phyloP scores from a whole-genome alignment of 2,888 invertebrate genomes.

The Troides aeacus region DNA sequence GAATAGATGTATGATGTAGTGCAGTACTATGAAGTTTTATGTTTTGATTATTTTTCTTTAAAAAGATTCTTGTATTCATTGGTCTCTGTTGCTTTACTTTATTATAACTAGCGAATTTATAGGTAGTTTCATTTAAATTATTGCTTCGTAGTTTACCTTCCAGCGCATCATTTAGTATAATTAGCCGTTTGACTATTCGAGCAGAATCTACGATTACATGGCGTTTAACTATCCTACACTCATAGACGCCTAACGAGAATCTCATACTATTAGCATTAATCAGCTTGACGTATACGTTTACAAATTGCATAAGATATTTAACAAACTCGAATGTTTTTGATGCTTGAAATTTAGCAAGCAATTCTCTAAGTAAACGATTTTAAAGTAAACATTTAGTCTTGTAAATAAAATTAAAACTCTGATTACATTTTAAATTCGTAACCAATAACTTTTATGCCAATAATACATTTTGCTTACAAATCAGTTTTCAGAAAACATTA shows the following conservation, averaged over 20 bases:
- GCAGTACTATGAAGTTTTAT: no score
- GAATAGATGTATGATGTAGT: no score
- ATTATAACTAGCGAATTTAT: not conserved
- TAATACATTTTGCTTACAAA: not conserved
- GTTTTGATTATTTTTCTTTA: no score
- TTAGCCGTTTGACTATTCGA: constrained; percentile 24
- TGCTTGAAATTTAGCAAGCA: no score
- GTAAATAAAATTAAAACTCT: not conserved
- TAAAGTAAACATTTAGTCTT: not conserved
- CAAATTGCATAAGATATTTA: constrained; percentile 2
- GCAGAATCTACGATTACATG: constrained; percentile 14
- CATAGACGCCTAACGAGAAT: constrained; percentile 4
- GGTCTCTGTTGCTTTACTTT: not conserved
- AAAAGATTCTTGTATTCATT: no score
- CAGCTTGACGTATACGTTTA: constrained; percentile 3
- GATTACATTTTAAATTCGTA: not conserved
- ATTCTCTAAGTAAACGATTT: not conserved
- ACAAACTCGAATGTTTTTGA: not conserved
- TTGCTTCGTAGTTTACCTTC: not conserved
- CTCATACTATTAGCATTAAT: constrained; percentile 2
- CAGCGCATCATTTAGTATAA: not conserved
- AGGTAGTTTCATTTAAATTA: not conserved
- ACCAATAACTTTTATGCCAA: not conserved
- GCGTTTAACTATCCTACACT: constrained; percentile 1
- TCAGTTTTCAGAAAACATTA: not conserved